Evolutionary conservation across 2,797 vertebrate species (phyloP), one percentile per base, ranked within the genome.

Genomic region (Diceros bicornis): DNA sequence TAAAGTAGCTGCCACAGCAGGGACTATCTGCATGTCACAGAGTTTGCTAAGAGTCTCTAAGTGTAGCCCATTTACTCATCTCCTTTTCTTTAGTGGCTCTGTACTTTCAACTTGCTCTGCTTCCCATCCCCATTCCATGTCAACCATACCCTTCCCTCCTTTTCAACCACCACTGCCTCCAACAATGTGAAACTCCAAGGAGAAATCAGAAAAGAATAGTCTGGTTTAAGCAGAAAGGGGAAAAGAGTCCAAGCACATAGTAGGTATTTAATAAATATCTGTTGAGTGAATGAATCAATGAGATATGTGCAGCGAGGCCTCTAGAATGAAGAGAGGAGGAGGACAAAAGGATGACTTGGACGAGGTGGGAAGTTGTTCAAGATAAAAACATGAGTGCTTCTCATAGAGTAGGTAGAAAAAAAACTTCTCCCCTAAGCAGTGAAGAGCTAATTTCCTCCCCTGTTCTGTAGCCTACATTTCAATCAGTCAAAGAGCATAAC

Each of bases 1-100:
- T 93, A 84, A 89, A 55, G 23, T 17, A 64, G 29, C 13, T 69
- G 27, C 41, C 61, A 9, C 8, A 94, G 47, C 13, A n/a, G 21
- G 5, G n/a, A 68, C 13, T 82, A 55, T 52, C 78, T 64, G 21
- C 16, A 37, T 14, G 66, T 71, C 61, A 91, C 7, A 68, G 27
- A 72, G n/a, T 47, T 81, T 87, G 55, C n/a, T 55, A 79, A 66
- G 29, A 44, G 64, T 92, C 85, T 91, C 86, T 20, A 68, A 91
- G 23, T 62, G 62, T 41, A 72, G 57, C 13, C 16, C 23, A 81
- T 14, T 93, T 79, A 21, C 59, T 44, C 21, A 29, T 55, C 47
- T 71, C n/a, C 4, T 85, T 91, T 79, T 20, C 86, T 77, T 62
- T 66, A 83, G 44, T 93, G 14, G 81, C 61, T 85, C 69, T 81